Evolutionary conservation across 64 coral and sea anemone species (phyloP).

Genomic region (Actinia equina): DNA sequence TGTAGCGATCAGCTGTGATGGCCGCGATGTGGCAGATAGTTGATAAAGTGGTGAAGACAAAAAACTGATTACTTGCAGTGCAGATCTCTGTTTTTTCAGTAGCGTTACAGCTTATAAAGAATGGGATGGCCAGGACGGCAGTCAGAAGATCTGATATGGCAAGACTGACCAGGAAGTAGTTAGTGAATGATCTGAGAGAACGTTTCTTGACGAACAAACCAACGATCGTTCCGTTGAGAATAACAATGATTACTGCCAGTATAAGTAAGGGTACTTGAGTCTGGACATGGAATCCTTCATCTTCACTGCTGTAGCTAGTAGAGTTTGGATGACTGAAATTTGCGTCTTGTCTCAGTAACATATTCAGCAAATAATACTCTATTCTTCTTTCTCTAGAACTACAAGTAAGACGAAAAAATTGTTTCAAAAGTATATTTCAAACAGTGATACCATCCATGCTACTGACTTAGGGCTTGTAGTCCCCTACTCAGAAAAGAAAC

Average conservation of each 20-base stretch:
- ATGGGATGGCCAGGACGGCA: background rate
- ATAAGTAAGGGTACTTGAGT: background rate
- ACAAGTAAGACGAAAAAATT: too few species aligned
- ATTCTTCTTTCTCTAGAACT: too few species aligned
- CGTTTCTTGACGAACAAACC: background rate
- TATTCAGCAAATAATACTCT: too few species aligned
- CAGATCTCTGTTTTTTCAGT: background rate
- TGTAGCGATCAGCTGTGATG: conserved; percentile 13
- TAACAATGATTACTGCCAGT: background rate
- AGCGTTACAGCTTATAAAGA: background rate
- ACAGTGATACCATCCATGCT: too few species aligned
- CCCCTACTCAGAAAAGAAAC: too few species aligned
- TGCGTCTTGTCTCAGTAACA: too few species aligned
- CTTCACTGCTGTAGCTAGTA: too few species aligned
- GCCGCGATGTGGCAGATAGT: conserved; percentile 2
- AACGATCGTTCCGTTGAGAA: background rate
- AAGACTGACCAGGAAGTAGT: conserved; percentile 9
- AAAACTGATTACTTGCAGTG: background rate
- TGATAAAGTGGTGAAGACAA: conserved; percentile 10
- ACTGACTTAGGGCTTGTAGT: too few species aligned
- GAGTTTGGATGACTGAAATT: too few species aligned
- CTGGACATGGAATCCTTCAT: background rate
- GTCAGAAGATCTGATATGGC: conserved; percentile 12
- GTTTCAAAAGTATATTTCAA: too few species aligned
- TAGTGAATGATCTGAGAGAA: background rate